Base-by-base conservation (phyloP, 2,888 invertebrate genomes). In the Mythimna lalbum region DNA sequence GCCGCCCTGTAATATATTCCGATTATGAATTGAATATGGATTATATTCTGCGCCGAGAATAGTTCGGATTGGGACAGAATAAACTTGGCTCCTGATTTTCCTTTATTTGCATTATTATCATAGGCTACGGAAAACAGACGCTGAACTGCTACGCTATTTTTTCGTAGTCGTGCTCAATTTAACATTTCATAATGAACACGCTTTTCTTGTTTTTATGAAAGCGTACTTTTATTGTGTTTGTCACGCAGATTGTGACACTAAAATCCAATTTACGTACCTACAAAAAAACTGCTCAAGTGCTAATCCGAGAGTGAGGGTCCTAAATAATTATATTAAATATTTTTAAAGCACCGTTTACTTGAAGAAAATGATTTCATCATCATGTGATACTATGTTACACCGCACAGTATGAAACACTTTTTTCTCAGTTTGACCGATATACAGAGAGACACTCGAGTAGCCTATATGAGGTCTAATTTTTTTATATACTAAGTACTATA, bases 21-120 rank as follows among this genome's bases (percentile, higher is more conserved):
- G 75, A 78, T 82, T 85, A 84, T 81, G 80, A 85, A 85, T 84
- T 83, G 80, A 85, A 81, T 83, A 84, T 85, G 78, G 76, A 81
- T 81, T 76, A 81, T 70, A 73, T 76, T 73, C 69, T 56, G 49
- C 59, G 63, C 76, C 70, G 65, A 69, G 73, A 81, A 78, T 76
- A 85, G 70, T 83, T 84, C 53, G 57, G 60, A 71, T 76, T 68
- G 55, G 57, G 65, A 69, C 72, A 74, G 69, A 82, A 80, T 78
- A 76, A 75, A 75, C 72, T 75, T 61, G 59, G 52, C 60, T 66
- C 60, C 73, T 76, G 69, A 76, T 83, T 80, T 75, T 70, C 73
- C 78, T 69, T 67, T 73, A 82, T 80, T 82, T 78, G 67, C 72
- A 60, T 72, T 72, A 63, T 68, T 68, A 64, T 60, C 49, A 23